These are phyloP conservation scores for Rhopilema esculentum DNA, from an alignment of 30 jellyfish, hydroid and myxozoan genomes.

Conservation along the genomic window DNA sequence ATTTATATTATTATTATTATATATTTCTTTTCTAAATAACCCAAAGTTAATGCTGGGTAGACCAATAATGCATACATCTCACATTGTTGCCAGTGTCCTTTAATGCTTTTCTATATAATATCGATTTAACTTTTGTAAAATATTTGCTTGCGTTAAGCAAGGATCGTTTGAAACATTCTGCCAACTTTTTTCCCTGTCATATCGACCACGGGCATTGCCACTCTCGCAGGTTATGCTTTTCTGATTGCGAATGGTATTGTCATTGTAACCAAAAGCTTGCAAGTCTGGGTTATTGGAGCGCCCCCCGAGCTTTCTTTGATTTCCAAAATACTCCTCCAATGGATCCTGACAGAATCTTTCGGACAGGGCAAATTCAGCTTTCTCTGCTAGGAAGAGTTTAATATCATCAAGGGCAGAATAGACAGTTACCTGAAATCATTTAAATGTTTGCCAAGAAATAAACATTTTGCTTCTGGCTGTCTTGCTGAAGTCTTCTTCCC, in stretches of 20 bases:
- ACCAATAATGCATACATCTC: no score
- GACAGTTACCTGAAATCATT: slow-evolving; percentile 37
- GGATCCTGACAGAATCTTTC: slow-evolving; percentile 29
- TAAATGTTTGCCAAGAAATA: slow-evolving; percentile 51
- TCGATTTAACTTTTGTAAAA: not conserved
- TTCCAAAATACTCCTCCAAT: slow-evolving; percentile 23
- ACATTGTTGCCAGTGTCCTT: no score
- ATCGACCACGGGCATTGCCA: slow-evolving; percentile 30
- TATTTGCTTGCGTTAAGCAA: not conserved
- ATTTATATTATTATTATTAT: no score
- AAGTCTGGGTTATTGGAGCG: not conserved
- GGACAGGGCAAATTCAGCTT: slow-evolving; percentile 1
- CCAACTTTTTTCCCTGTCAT: slow-evolving; percentile 16
- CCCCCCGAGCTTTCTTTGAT: slow-evolving; percentile 13
- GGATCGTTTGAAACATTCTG: slow-evolving; percentile 9
- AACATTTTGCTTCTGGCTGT: slow-evolving; percentile 24
- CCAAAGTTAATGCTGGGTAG: no score
- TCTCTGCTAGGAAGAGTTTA: not conserved
- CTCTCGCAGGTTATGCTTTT: slow-evolving; percentile 7
- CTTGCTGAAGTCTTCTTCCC: slow-evolving; percentile 21
- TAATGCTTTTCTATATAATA: no score
- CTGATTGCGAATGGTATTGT: slow-evolving; percentile 10
- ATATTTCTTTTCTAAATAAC: no score
- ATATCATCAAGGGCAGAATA: not conserved
- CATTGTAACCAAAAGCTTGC: not conserved